Evolutionary conservation across 2,888 invertebrate species (phyloP).

Genomic region (Stegana nigrithorax): DNA sequence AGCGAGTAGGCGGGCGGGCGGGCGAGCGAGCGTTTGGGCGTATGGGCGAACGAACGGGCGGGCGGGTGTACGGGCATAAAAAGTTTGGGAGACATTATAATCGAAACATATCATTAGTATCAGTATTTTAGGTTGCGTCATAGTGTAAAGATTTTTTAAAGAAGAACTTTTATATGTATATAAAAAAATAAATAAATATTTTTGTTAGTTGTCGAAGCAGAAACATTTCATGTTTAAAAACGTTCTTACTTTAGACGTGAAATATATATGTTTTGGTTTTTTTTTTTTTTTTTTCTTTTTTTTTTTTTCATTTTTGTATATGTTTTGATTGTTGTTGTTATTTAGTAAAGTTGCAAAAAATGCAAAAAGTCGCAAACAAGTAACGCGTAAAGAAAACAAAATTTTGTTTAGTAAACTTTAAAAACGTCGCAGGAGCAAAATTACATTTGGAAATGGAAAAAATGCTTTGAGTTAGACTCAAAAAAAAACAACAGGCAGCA

Average conservation of each 20-base stretch:
- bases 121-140: background rate
- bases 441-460: conserved; percentile 1
- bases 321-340: background rate
- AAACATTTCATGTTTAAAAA: too few species aligned
- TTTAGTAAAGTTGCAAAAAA: conserved; percentile 5
- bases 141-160: too few species aligned
- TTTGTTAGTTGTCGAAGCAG: too few species aligned
- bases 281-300: background rate
- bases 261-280: conserved; percentile 7
- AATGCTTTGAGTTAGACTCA: conserved; percentile 9
- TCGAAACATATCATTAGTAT: conserved; percentile 21
- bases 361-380: conserved; percentile 2
- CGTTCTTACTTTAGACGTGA: conserved; percentile 43
- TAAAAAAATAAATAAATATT: too few species aligned
- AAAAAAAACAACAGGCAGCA: conserved; percentile 14
- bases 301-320: conserved; percentile 23
- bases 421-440: background rate
- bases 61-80: background rate
- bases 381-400: background rate
- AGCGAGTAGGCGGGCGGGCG: conserved; percentile 7
- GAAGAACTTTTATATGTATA: too few species aligned
- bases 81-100: conserved; percentile 15
- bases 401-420: background rate
- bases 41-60: conserved; percentile 11
- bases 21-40: background rate